These are phyloP conservation scores for Odontomyia ornata DNA, from an alignment of 2,888 invertebrate species.

Conservation along the genomic window DNA sequence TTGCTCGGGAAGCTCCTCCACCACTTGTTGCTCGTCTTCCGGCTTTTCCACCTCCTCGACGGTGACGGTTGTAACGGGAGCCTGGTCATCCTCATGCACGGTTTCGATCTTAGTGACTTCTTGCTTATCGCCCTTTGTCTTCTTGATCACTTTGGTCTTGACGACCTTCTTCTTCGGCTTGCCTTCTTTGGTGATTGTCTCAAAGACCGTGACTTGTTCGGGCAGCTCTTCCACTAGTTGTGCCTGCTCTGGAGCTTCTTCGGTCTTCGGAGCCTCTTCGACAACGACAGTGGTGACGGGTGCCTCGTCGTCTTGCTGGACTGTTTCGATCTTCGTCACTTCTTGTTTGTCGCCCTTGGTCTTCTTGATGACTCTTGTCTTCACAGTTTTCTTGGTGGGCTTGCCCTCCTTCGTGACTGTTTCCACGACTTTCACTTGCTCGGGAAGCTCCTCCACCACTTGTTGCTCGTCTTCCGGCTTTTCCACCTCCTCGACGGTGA, in stretches of 20 bases:
- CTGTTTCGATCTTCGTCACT: slow-evolving; percentile 60
- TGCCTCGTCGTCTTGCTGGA: slow-evolving; percentile 60
- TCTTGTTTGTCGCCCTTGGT: slow-evolving; percentile 55
- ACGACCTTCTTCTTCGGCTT: slow-evolving; percentile 54
- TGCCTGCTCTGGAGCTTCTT: slow-evolving; percentile 51
- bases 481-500: slow-evolving; percentile 49
- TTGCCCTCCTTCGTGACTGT: slow-evolving; percentile 43
- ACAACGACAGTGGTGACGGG: slow-evolving; percentile 57
- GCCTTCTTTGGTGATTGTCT: slow-evolving; percentile 51
- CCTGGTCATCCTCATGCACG: slow-evolving; percentile 56
- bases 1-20: slow-evolving; percentile 51
- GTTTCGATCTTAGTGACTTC: slow-evolving; percentile 60
- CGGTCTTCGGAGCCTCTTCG: slow-evolving; percentile 49
- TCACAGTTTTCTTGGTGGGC: slow-evolving; percentile 55
- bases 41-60: slow-evolving; percentile 54
- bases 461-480: slow-evolving; percentile 50
- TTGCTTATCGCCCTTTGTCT: slow-evolving; percentile 52
- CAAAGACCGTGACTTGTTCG: slow-evolving; percentile 51
- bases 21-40: slow-evolving; percentile 45
- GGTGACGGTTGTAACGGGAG: slow-evolving; percentile 56
- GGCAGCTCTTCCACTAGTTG: slow-evolving; percentile 53
- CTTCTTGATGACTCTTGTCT: slow-evolving; percentile 59
- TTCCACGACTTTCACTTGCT: slow-evolving; percentile 45
- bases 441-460: slow-evolving; percentile 49
- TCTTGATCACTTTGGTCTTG: slow-evolving; percentile 52